A percentile compares a stretch with the other conserved stretches of the same genome.
phyloP scores from a whole-genome alignment of 2,113 vertebrate genomes.

The Ramphastos sulfuratus region DNA sequence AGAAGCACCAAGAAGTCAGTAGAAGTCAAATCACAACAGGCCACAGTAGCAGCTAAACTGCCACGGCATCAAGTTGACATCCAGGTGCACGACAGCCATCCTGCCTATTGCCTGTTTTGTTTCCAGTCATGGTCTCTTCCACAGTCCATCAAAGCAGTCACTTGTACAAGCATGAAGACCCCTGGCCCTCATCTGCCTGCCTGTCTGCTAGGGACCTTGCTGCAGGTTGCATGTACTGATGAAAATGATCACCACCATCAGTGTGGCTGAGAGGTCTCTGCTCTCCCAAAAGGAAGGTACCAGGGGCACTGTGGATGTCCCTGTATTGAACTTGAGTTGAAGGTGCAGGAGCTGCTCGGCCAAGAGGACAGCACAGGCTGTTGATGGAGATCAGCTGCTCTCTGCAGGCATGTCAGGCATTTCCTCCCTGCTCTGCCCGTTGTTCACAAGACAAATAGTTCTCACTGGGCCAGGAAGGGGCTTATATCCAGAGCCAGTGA shows the following conservation, averaged over 20 bases:
- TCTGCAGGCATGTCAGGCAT: constrained; percentile 3
- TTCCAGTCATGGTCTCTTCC: not conserved
- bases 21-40: not conserved
- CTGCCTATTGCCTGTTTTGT: not conserved
- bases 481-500: not conserved
- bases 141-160: not conserved
- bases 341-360: not conserved
- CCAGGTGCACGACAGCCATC: not conserved
- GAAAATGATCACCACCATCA: not conserved
- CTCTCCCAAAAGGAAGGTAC: not conserved
- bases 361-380: not conserved
- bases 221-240: not conserved
- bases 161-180: not conserved
- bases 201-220: not conserved
- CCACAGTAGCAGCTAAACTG: not conserved
- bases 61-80: not conserved
- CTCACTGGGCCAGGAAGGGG: not conserved
- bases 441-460: constrained; percentile 7
- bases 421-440: constrained; percentile 17
- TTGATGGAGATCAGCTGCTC: constrained; percentile 20
- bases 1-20: constrained; percentile 12
- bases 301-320: not conserved
- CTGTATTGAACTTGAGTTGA: not conserved
- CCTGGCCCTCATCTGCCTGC: not conserved
- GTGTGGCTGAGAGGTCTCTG: not conserved